Evolutionary conservation across 1,140 invertebrate species (phyloP).

Genomic region (Micrasema longulum): DNA sequence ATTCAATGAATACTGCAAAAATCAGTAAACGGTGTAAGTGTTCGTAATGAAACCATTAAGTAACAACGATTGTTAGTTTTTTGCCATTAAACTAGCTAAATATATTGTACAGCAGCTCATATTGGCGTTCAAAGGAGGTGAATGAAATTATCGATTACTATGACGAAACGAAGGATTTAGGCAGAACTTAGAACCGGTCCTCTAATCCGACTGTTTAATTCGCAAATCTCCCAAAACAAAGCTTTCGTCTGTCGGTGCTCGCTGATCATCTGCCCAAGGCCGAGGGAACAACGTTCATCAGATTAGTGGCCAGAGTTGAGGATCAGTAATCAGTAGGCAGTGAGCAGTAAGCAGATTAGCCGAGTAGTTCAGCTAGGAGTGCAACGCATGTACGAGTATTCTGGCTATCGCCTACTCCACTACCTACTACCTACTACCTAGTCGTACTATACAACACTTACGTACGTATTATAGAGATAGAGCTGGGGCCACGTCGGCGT

Average conservation of each 20-base stretch:
- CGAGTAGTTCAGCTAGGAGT: too few relatives aligned
- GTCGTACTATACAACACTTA: background rate
- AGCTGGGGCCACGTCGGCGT: constrained; percentile 18
- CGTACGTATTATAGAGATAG: background rate
- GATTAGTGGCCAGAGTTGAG: too few relatives aligned
- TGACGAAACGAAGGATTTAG: constrained; percentile 1
- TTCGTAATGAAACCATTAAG: too few relatives aligned
- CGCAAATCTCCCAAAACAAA: background rate
- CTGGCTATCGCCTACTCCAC: too few relatives aligned
- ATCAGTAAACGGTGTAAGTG: too few relatives aligned
- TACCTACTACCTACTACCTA: too few relatives aligned
- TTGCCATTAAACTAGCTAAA: too few relatives aligned
- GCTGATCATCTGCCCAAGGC: constrained; percentile 15
- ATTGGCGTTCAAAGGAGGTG: background rate
- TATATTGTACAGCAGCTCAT: too few relatives aligned
- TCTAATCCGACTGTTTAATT: background rate
- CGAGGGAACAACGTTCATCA: background rate
- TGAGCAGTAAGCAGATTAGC: background rate
- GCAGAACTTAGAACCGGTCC: constrained; percentile 9
- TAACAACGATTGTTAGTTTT: too few relatives aligned
- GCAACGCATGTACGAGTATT: too few relatives aligned
- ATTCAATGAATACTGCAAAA: too few relatives aligned
- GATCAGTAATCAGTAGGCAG: too few relatives aligned
- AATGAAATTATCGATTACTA: constrained; percentile 11
- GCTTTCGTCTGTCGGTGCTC: constrained; percentile 3